Base-by-base conservation (phyloP, 2,888 invertebrate species). In the Selenia dentaria region DNA sequence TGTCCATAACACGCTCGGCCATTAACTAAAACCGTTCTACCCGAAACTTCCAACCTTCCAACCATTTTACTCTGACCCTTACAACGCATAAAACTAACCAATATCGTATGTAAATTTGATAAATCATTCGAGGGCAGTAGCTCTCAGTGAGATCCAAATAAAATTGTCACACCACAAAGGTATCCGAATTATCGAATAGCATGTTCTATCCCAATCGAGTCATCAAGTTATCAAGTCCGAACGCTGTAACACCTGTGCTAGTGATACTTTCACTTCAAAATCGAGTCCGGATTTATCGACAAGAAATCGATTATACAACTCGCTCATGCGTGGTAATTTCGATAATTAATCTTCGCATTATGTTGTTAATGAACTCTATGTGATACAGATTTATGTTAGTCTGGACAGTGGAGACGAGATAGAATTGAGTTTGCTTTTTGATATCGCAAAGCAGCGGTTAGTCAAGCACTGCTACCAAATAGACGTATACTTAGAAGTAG, bases 211-310 rank as follows among this genome's bases (percentile, higher is more conserved):
- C 29, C 29, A 45, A 25, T 45, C 61, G 68, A 66, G 41, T 44
- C 22, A 63, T 60, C 51, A 51, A 62, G 57, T 47, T 59, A 67
- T 67, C 64, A 59, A 69, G 42, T 47, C 27, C 28, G 18, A 25
- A 22, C 50, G 63, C 67, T 76, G 73, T 79, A 82, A 82, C 78
- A 75, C 77, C 70, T 75, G 74, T 61, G 65, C 64, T 29, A 20
- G 28, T 41, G 57, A 59, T 65, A 82, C 86, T 87, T 87, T 87
- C 83, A 78, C 83, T 76, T 74, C 62, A 79, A 79, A 79, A 76
- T 78, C 69, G 74, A 71, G 73, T 73, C 69, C 68, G 65, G 64
- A 55, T 51, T 59, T 59, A 66, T 61, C 65, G 68, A 73, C 32
- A 71, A 75, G 76, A 79, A 74, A 79, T 77, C 68, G 62, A 70